phyloP scores from a whole-genome alignment of 2,888 invertebrate species.

The Steromphala cineraria region DNA sequence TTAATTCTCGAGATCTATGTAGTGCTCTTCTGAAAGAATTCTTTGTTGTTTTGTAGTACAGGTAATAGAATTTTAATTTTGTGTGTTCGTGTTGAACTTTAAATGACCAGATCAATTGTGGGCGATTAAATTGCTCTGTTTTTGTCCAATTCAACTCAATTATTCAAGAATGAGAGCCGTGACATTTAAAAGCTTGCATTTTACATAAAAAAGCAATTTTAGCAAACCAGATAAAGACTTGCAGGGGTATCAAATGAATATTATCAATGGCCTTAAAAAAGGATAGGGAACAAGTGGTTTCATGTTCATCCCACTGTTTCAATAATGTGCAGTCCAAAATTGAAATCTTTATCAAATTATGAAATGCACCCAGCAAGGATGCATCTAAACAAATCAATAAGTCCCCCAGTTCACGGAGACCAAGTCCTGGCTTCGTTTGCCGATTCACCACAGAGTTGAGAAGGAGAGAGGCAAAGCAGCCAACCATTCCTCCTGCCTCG shows the following conservation, averaged over 20 bases:
- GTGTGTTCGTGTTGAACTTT: no score
- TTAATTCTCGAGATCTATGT: no score
- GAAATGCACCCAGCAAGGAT: background rate
- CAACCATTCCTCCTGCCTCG: constrained; percentile 6
- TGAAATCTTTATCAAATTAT: constrained; percentile 1
- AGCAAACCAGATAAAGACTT: background rate
- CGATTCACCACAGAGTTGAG: background rate
- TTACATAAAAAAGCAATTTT: background rate
- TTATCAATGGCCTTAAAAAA: background rate
- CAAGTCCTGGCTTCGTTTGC: background rate
- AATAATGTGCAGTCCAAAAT: background rate
- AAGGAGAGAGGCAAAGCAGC: background rate
- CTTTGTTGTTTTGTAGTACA: no score
- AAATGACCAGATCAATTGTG: no score
- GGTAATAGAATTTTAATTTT: no score
- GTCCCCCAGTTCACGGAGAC: background rate
- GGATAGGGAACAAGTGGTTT: background rate
- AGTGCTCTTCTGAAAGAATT: no score
- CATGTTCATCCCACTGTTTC: background rate
- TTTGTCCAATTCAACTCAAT: background rate
- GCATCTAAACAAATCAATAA: background rate
- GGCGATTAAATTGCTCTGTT: no score
- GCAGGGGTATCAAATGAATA: background rate
- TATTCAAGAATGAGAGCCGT: background rate
- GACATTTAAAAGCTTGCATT: background rate